phyloP scores from a whole-genome alignment of 2,113 vertebrate species.

The Oplegnathus fasciatus region DNA sequence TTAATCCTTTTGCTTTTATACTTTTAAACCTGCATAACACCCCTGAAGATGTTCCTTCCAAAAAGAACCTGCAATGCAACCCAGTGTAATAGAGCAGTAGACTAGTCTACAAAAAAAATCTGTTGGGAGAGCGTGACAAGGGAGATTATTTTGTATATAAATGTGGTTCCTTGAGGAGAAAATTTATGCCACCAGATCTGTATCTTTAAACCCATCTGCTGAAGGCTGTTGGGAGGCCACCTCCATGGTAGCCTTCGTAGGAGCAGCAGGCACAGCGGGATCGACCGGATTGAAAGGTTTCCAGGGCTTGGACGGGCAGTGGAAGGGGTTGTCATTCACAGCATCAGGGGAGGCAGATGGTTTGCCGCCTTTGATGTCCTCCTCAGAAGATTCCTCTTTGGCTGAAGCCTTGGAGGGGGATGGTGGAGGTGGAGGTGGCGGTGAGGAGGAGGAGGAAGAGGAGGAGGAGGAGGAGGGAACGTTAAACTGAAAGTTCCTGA shows the following conservation, averaged over 20 bases:
- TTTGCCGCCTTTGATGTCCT: slow-evolving; percentile 53
- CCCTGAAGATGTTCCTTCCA: no score
- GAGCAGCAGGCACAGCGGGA: neutral
- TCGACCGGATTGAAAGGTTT: slow-evolving; percentile 73
- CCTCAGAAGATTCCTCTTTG: slow-evolving; percentile 80
- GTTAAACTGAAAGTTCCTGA: slow-evolving; percentile 41
- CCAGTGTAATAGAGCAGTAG: neutral
- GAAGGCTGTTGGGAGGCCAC: neutral
- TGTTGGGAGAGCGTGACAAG: neutral
- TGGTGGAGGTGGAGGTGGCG: rapidly evolving
- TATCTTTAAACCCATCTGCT: slow-evolving; percentile 29
- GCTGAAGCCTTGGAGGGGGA: neutral
- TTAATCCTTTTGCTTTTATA: neutral
- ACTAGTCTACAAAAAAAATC: slow-evolving; percentile 12
- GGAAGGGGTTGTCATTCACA: slow-evolving; percentile 44
- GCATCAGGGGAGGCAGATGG: neutral
- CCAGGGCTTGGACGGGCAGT: slow-evolving; percentile 92
- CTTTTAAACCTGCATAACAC: neutral
- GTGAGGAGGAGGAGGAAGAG: rapidly evolving
- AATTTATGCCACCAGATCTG: slow-evolving; percentile 58
- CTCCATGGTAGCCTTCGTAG: neutral
- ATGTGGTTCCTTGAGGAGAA: neutral
- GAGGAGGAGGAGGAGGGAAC: rapidly evolving
- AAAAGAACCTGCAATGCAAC: neutral
- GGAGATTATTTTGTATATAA: slow-evolving; percentile 13